A percentile compares a stretch with the other conserved stretches of the same genome.
Conservation (phyloP, 2,113 vertebrate genomes). For the Stomatorhinus ivindoensis region DNA sequence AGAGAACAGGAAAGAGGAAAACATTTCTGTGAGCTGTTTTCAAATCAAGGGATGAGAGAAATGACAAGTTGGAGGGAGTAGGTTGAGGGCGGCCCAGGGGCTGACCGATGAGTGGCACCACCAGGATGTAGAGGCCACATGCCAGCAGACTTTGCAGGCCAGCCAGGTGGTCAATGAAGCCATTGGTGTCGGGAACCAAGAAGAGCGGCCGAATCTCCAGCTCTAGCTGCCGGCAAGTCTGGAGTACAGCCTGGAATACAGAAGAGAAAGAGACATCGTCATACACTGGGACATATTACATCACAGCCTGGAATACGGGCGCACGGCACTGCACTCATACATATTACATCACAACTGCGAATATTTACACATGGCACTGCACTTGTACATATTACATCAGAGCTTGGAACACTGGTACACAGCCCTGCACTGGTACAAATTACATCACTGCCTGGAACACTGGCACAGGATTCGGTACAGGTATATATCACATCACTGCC, state of each 20-base stretch:
- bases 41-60: not conserved
- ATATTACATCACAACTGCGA: conserved; percentile 65
- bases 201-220: conserved; percentile 89
- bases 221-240: conserved; percentile 83
- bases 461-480: not conserved
- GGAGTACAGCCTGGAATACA: conserved; percentile 77
- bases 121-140: conserved; percentile 84
- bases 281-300: not conserved
- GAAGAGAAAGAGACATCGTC: not conserved
- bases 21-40: not conserved
- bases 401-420: not conserved
- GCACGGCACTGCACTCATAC: not conserved
- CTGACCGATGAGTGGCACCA: conserved; percentile 95
- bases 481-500: not conserved
- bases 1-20: not conserved
- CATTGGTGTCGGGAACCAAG: conserved; percentile 92
- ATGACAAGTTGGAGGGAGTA: conserved; percentile 48
- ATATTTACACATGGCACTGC: not conserved
- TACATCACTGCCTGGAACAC: not conserved
- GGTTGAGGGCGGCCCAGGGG: not conserved
- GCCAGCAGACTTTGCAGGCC: conserved; percentile 74
- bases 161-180: conserved; percentile 90
- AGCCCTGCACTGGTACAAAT: not conserved
- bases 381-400: not conserved
- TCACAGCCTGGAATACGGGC: not conserved